Base-by-base conservation (phyloP, 2,888 invertebrate species). In the Neria commutata region DNA sequence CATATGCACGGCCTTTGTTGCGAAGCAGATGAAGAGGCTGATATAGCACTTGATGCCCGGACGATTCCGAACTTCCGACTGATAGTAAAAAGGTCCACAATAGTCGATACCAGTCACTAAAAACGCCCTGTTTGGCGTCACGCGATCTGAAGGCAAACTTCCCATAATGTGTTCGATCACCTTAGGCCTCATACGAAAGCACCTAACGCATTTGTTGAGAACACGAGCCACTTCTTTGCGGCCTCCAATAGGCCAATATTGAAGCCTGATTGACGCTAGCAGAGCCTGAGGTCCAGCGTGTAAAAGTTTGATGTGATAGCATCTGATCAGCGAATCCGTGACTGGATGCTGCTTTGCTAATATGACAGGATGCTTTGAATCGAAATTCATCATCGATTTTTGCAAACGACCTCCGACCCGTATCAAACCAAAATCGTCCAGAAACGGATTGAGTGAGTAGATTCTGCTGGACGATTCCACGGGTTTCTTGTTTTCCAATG, bases 171-270 rank as follows among this genome's bases (percentile, higher is more conserved):
- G 57, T 42, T 57, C 46, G 16, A 52, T 16, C 19, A 23, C 3
- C 8, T 40, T 62, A 53, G 58, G 61, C 19, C 47, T 58, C 21
- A 34, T 4, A 0, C 48, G 26, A 52, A 53, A 63, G 49, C 62
- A 62, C 33, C 14, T 45, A 1, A 57, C 5, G 29, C 53, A 58
- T 53, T 60, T 63, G 14, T 6, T 17, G 5, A 56, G 45, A 3
- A 48, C 25, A 23, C 47, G 1, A 2, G 45, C 17, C 23, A 61
- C 42, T 2, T 48, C 48, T 42, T 63, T 61, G 10, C 51, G 47
- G 1, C 59, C 60, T 1, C 54, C 62, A 29, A 61, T 53, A 19
- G 49, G 64, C 65, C 61, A 61, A 53, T 60, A 64, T 23, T 60
- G 59, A 14, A 56, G 48, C 11, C 61, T 45, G 23, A 60, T 60